Conservation (phyloP, 2,113 vertebrate genomes). For the Sprattus sprattus region DNA sequence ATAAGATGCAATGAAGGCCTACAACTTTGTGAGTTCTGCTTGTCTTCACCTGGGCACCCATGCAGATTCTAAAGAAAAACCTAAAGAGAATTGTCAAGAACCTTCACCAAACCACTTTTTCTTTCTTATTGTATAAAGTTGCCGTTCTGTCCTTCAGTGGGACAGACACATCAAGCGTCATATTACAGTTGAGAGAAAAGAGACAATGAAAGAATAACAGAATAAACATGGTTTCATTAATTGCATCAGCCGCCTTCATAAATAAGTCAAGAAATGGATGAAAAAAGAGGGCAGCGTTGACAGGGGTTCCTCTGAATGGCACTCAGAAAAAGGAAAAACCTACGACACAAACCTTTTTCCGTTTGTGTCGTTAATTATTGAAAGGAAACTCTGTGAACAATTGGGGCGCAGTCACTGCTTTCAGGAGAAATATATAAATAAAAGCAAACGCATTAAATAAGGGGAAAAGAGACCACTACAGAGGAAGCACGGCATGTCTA, state of each 20-base stretch:
- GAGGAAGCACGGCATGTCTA: neutral
- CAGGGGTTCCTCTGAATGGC: constrained; percentile 27
- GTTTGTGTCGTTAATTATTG: constrained; percentile 62
- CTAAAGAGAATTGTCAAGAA: no score
- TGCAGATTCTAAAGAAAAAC: neutral
- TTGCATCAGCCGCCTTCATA: neutral
- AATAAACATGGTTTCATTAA: neutral
- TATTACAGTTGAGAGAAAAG: no score
- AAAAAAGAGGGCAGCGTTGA: constrained; percentile 8
- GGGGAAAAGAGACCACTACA: constrained; percentile 2
- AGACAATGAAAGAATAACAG: neutral
- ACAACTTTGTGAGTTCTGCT: neutral
- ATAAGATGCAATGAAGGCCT: neutral
- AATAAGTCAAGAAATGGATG: neutral
- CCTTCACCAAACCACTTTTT: no score
- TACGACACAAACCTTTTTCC: constrained; percentile 49
- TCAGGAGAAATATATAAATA: constrained; percentile 61
- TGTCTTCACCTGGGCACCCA: neutral
- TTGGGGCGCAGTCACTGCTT: constrained; percentile 54
- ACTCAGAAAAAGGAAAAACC: constrained; percentile 7
- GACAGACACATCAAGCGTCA: neutral
- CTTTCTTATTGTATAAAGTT: neutral
- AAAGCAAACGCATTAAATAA: constrained; percentile 47
- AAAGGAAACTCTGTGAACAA: constrained; percentile 61
- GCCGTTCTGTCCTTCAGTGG: neutral